Conservation (phyloP, 2,888 invertebrate genomes). For the Tiphia femorata region DNA sequence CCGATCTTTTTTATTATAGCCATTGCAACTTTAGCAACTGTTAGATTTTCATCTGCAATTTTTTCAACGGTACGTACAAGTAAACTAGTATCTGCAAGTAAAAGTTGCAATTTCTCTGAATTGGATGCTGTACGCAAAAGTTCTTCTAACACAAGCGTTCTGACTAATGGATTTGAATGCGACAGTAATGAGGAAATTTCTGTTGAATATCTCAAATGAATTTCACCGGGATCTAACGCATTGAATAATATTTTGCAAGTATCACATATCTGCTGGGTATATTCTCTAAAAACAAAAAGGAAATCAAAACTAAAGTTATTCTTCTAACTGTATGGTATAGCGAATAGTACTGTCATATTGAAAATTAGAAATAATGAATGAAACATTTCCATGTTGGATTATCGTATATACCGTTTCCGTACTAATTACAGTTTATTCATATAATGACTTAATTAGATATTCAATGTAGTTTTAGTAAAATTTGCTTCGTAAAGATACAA, state of each 20-base stretch:
- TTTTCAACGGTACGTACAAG: conserved; percentile 73
- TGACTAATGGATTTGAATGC: conserved; percentile 47
- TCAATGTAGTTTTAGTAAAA: background rate
- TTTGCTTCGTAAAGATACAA: background rate
- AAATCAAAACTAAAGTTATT: background rate
- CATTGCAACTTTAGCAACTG: conserved; percentile 75
- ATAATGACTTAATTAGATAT: no score
- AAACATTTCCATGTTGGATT: background rate
- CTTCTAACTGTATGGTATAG: background rate
- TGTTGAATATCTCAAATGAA: conserved; percentile 48
- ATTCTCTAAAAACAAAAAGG: conserved; percentile 44
- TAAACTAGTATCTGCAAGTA: conserved; percentile 71
- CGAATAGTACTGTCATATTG: no score
- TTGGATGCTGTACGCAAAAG: conserved; percentile 38
- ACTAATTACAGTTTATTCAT: no score
- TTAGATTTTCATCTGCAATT: conserved; percentile 74
- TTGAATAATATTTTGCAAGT: conserved; percentile 43
- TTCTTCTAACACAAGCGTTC: conserved; percentile 49
- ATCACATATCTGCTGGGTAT: conserved; percentile 50
- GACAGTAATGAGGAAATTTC: conserved; percentile 48
- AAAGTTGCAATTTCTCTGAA: conserved; percentile 60
- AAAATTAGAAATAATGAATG: background rate
- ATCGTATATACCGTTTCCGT: background rate
- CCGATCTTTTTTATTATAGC: conserved; percentile 72
- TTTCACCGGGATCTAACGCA: conserved; percentile 47